Evolutionary conservation across 2,888 invertebrate species (phyloP).

Genomic region (Eupelmus urozonus): DNA sequence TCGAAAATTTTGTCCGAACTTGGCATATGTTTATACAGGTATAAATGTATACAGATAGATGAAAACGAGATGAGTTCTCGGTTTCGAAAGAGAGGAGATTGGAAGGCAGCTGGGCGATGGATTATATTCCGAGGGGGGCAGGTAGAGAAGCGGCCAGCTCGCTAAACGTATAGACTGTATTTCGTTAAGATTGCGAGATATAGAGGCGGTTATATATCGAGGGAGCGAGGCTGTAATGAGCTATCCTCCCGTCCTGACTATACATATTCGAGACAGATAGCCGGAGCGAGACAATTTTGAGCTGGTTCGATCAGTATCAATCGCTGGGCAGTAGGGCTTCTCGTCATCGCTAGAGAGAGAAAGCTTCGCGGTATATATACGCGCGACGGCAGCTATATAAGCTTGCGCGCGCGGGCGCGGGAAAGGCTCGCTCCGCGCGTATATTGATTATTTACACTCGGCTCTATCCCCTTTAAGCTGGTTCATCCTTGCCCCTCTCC

Average conservation of each 20-base stretch:
- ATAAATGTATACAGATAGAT: neutral
- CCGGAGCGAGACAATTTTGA: no score
- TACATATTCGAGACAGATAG: no score
- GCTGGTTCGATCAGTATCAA: no score
- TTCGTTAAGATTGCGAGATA: conserved; percentile 15
- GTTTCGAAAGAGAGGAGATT: neutral
- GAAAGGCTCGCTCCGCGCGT: conserved; percentile 49
- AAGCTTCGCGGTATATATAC: no score
- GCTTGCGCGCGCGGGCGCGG: neutral
- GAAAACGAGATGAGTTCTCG: conserved; percentile 21
- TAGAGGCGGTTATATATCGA: neutral
- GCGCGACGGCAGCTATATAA: no score
- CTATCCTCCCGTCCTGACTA: conserved; percentile 1
- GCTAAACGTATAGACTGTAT: neutral
- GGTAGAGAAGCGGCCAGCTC: neutral
- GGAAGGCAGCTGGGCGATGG: neutral
- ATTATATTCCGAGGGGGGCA: neutral
- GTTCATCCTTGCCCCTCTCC: conserved; percentile 72
- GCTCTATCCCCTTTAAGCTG: conserved; percentile 76
- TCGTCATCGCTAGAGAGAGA: no score
- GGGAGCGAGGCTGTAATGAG: conserved; percentile 32
- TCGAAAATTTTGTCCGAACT: conserved; percentile 19
- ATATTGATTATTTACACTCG: conserved; percentile 75
- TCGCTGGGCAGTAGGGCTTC: no score
- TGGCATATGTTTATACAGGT: neutral